phyloP scores from a whole-genome alignment of 2,888 invertebrate genomes.

The Perizoma flavofasciatum region DNA sequence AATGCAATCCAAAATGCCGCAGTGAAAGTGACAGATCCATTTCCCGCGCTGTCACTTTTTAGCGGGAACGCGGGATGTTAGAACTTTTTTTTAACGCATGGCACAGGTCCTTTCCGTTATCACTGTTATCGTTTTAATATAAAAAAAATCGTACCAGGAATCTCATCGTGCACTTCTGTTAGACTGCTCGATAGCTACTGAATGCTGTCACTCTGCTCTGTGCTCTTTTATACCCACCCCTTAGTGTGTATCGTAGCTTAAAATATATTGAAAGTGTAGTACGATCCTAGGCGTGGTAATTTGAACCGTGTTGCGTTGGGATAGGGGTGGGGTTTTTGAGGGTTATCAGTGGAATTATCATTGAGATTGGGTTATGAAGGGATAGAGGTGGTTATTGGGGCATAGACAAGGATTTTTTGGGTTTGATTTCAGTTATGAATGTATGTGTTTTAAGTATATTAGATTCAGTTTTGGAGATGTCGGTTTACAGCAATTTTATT shows the following conservation, averaged over 20 bases:
- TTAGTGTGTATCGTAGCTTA: conserved; percentile 33
- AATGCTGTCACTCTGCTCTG: conserved; percentile 58
- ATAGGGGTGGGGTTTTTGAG: conserved; percentile 30
- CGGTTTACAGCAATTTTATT: too few relatives aligned
- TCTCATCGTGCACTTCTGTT: conserved; percentile 82
- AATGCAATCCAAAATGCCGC: conserved; percentile 1
- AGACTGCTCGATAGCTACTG: conserved; percentile 82
- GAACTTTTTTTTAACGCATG: not conserved
- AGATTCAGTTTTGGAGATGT: too few relatives aligned
- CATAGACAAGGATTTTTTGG: conserved; percentile 32
- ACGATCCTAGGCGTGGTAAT: conserved; percentile 44
- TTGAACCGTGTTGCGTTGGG: conserved; percentile 25
- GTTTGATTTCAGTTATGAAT: not conserved
- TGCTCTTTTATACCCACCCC: conserved; percentile 71
- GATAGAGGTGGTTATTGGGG: conserved; percentile 22
- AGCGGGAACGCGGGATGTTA: conserved; percentile 19
- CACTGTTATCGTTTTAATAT: conserved; percentile 31
- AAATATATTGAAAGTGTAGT: conserved; percentile 57
- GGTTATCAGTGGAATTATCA: conserved; percentile 20
- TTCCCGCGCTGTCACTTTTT: conserved; percentile 22
- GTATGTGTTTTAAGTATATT: not conserved
- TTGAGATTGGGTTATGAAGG: conserved; percentile 27
- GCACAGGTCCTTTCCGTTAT: conserved; percentile 5
- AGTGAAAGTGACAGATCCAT: conserved; percentile 1
- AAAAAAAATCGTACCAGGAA: conserved; percentile 70